Percentiles rank a stretch among this genome's conserved stretches.
These are phyloP conservation scores for Zelostemma sp. DNA, from an alignment of 1,140 invertebrate genomes.

Conservation along the genomic window DNA sequence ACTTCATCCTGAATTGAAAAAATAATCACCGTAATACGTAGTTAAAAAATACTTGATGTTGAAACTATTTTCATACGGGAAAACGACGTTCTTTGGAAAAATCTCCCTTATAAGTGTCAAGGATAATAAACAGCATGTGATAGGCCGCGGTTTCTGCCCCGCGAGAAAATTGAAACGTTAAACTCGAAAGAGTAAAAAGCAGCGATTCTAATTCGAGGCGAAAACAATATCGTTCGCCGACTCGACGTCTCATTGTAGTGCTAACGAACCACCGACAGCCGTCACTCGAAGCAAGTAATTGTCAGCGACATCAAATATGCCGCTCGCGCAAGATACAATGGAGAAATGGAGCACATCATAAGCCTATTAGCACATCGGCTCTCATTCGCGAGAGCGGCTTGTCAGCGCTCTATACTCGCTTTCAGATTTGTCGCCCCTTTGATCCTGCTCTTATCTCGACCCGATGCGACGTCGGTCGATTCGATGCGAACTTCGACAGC, in stretches of 20 bases:
- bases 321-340: neutral
- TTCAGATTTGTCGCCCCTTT: neutral
- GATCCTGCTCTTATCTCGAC: conserved; percentile 3
- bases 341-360: neutral
- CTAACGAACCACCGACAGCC: neutral
- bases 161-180: too few species aligned
- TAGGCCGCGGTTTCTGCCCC: too few species aligned
- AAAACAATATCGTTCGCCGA: neutral
- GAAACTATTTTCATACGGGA: too few species aligned
- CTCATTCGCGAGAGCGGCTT: neutral
- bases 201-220: too few species aligned
- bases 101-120: too few species aligned
- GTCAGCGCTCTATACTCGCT: neutral
- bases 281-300: neutral
- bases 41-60: too few species aligned
- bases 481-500: conserved; percentile 12
- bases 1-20: too few species aligned
- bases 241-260: too few species aligned
- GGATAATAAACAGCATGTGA: too few species aligned
- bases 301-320: neutral
- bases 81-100: too few species aligned
- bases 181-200: too few species aligned
- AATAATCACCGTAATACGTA: too few species aligned
- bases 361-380: neutral
- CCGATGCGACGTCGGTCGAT: conserved; percentile 22